Evolutionary conservation across 2,113 vertebrate genomes (phyloP), one percentile per base, ranked within the genome.

Genomic region (Oryzias woworae): DNA sequence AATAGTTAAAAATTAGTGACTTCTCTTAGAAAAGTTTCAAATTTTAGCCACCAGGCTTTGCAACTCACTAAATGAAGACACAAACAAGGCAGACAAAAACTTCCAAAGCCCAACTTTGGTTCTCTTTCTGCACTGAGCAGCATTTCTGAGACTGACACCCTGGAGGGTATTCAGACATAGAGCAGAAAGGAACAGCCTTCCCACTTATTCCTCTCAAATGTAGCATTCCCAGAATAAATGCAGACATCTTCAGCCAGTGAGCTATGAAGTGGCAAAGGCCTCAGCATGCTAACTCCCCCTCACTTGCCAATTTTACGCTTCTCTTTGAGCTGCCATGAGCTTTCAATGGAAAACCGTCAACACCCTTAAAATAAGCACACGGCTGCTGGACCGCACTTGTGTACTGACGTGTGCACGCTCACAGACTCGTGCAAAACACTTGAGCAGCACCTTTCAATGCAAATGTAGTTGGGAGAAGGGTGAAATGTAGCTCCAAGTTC

Each of bases 151-250:
- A 71, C 73, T 73, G 78, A 85, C 79, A 67, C 66, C 75, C 72
- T 78, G 72, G 61, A 83, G 75, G 76, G 58, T 62, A 70, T 76
- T 81, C 81, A 80, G 66, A 81, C 72, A 49, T 22, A 15, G 67
- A 80, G 73, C 82, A 69, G 75, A 77, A 62, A 82, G 61, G 62
- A 85, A 65, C 74, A 75, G 79, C 80, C 88, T 84, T 89, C 82
- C 83, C 84, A 87, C 80, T 83, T 88, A 84, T 86, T 88, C 84
- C 89, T 82, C 85, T 89, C 84, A 86, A 87, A 91, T 77, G 85
- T 83, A 78, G 78, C 82, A 80, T 89, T 91, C 90, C 88, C 85
- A 90, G 90, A 93, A 92, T 92, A 92, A 87, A 91, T 88, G 82
- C 90, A 89, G 89, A 92, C 92, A 88, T 90, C 91, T 89, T 88